Conservation (phyloP, 2,113 vertebrate species). For the Rhodinocichla rosea region DNA sequence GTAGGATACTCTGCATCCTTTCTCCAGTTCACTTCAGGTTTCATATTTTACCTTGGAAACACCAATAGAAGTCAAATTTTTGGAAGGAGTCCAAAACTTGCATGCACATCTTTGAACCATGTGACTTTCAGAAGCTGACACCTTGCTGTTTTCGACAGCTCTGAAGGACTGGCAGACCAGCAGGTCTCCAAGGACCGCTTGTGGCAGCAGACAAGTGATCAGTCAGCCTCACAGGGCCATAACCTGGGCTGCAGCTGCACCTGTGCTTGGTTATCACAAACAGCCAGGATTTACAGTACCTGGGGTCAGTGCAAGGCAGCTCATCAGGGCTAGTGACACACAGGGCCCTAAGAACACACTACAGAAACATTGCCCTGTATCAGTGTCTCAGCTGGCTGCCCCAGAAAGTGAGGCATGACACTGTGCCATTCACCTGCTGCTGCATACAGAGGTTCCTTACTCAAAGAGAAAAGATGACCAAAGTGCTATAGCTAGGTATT, state of each 20-base stretch:
- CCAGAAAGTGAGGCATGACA: neutral
- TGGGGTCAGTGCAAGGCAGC: neutral
- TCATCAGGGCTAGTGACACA: neutral
- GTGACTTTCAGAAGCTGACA: neutral
- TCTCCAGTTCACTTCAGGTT: neutral
- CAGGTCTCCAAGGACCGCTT: neutral
- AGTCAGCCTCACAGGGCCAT: neutral
- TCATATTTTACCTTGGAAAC: neutral
- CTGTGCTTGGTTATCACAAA: neutral
- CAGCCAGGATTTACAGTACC: neutral
- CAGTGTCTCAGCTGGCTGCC: neutral
- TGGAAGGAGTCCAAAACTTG: neutral
- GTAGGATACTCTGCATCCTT: neutral
- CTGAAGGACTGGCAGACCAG: neutral
- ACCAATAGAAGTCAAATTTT: neutral
- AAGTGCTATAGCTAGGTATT: neutral
- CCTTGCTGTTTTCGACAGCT: neutral
- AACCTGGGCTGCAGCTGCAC: neutral
- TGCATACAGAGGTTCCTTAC: neutral
- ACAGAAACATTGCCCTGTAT: neutral
- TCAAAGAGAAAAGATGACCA: neutral
- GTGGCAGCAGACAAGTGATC: neutral
- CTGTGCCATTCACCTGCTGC: neutral
- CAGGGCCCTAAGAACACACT: neutral
- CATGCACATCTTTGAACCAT: neutral